These are phyloP conservation scores for Molossus molossus DNA, from an alignment of 2,797 vertebrate genomes.

Conservation along the genomic window DNA sequence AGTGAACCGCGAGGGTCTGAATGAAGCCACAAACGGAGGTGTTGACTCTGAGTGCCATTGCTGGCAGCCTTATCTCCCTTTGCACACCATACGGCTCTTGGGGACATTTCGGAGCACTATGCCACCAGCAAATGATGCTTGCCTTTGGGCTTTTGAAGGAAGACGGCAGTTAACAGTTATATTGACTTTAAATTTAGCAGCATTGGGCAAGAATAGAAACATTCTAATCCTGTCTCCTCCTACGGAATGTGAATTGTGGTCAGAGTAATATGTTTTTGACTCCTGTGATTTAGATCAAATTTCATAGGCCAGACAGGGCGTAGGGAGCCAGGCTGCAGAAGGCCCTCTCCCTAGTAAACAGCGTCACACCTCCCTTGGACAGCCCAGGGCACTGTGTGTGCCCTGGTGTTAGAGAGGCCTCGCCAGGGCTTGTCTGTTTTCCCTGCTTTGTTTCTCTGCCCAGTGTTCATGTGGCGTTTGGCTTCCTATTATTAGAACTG, in stretches of 20 bases:
- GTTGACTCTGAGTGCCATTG: slow-evolving; percentile 82
- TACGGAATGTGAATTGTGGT: slow-evolving; percentile 88
- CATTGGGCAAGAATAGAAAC: slow-evolving; percentile 88
- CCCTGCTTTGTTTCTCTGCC: slow-evolving; percentile 84
- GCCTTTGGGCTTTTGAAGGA: slow-evolving; percentile 77
- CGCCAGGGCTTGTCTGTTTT: slow-evolving; percentile 83
- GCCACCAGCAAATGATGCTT: slow-evolving; percentile 78
- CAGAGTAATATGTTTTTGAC: slow-evolving; percentile 89
- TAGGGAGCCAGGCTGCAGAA: slow-evolving; percentile 87
- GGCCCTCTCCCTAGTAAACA: slow-evolving; percentile 89
- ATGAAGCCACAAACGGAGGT: not conserved
- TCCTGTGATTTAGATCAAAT: slow-evolving; percentile 91
- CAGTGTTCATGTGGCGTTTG: slow-evolving; percentile 82
- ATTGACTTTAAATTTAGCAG: slow-evolving; percentile 88
- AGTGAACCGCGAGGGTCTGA: not conserved
- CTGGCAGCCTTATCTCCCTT: slow-evolving; percentile 14
- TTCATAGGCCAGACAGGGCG: slow-evolving; percentile 88
- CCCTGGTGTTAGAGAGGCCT: slow-evolving; percentile 80
- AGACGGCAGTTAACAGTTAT: slow-evolving; percentile 80
- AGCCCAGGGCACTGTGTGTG: slow-evolving; percentile 81
- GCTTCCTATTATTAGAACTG: slow-evolving; percentile 77
- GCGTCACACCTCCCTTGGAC: slow-evolving; percentile 89
- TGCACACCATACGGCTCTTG: slow-evolving; percentile 33
- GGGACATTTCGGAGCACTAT: slow-evolving; percentile 77
- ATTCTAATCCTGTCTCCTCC: slow-evolving; percentile 87